Base-by-base conservation (phyloP, 2,888 invertebrate species). In the Alviniconcha strummeri region DNA sequence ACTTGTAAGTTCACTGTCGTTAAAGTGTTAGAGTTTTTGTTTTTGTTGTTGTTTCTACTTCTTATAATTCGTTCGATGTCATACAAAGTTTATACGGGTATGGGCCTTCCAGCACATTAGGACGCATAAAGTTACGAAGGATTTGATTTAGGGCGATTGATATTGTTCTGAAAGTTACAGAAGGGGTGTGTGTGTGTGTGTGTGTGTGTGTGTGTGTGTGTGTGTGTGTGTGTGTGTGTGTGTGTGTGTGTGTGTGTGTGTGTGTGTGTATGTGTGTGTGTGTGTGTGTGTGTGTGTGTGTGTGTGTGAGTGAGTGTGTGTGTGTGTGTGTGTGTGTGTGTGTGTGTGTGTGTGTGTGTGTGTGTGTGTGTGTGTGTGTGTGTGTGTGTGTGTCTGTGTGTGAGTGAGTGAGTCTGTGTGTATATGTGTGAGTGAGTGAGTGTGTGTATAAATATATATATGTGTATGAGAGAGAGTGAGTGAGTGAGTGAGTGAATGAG, bases 151-250 rank as follows among this genome's bases (percentile, higher is more conserved):
- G 36, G 36, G 36, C 36, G 36, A 36, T 36, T 36, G 36, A 36
- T 36, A 36, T 36, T 36, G 36, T 36, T 36, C 36, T 36, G 36
- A 36, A 36, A 36, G 36, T 36, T 36, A 36, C 36, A 36, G 36
- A 13, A 11, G 60, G 60, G 4, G 69, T 69, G 69, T 69, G 69
- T 69, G 69, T 69, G 69, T 69, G 69, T 60, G n/a, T 69, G 69
- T 69, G 69, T 69, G n/a, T 69, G 69, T 69, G n/a, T 69, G 69
- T 69, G n/a, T 69, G n/a, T 69, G n/a, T 69, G 69, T 69, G n/a
- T 69, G 69, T 69, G n/a, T 69, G 69, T 69, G 69, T 69, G 17
- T 69, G 69, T 69, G n/a, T 69, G 69, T 69, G n/a, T 69, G 69
- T 69, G n/a, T 69, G 69, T 69, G n/a, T 69, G 69, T 69, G n/a